Percentiles rank a stretch among this genome's conserved stretches.
Conservation (phyloP, 2,888 invertebrate genomes). For the Parascotia fuliginaria region DNA sequence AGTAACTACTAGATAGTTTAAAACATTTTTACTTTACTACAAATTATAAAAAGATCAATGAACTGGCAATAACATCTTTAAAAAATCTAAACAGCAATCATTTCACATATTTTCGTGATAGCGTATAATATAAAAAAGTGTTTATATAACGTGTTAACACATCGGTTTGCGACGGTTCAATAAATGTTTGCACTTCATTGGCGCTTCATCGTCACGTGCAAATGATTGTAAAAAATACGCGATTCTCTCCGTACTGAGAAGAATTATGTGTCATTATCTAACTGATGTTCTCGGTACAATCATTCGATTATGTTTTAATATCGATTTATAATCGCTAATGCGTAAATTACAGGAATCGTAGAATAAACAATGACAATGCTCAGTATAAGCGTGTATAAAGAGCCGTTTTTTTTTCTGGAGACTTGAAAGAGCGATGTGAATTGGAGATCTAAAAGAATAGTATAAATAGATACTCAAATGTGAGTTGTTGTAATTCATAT, state of each 20-base stretch:
- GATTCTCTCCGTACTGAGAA: conserved; percentile 21
- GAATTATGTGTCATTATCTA: conserved; percentile 20
- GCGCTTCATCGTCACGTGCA: conserved; percentile 7
- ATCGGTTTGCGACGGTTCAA: not conserved
- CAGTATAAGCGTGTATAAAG: too few species aligned
- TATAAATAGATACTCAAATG: too few species aligned
- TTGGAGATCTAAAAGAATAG: too few species aligned
- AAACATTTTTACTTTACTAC: too few species aligned
- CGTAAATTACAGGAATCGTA: not conserved
- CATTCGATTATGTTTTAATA: conserved; percentile 15
- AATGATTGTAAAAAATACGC: not conserved
- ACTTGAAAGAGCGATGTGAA: too few species aligned
- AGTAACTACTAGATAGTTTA: too few species aligned
- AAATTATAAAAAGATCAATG: too few species aligned
- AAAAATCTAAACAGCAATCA: too few species aligned
- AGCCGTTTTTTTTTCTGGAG: too few species aligned
- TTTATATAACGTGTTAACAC: conserved; percentile 14
- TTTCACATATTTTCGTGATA: conserved; percentile 9
- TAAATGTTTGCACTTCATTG: conserved; percentile 14
- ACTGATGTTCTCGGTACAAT: conserved; percentile 14
- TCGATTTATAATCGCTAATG: conserved; percentile 12
- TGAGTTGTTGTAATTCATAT: too few species aligned
- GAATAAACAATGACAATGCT: not conserved
- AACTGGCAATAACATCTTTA: too few species aligned
- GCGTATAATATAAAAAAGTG: not conserved